A percentile compares a stretch with the other conserved stretches of the same genome.
These are phyloP conservation scores for Etheostoma nigrum DNA, from an alignment of 2,797 vertebrate genomes.

Conservation along the genomic window DNA sequence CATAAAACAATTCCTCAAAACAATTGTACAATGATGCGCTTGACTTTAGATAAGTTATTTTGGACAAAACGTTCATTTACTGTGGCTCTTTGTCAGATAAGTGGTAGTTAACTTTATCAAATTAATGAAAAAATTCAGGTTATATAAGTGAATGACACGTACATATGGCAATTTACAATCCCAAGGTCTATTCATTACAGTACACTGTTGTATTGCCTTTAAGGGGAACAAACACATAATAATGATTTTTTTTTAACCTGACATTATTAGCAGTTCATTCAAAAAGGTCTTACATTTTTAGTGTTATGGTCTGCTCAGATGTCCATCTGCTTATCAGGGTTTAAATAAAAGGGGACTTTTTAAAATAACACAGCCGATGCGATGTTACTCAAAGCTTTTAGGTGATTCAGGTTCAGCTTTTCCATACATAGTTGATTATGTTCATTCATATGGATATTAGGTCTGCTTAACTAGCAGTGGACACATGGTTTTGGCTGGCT, in stretches of 20 bases:
- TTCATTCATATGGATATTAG: constrained; percentile 43
- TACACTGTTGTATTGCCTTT: not conserved
- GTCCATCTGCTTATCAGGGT: constrained; percentile 15
- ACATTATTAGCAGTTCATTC: constrained; percentile 8
- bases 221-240: constrained; percentile 4
- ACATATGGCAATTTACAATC: constrained; percentile 7
- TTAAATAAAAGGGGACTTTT: constrained; percentile 1
- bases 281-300: not conserved
- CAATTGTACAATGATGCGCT: not conserved
- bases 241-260: constrained; percentile 1
- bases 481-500: constrained; percentile 64
- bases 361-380: constrained; percentile 28
- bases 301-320: constrained; percentile 20
- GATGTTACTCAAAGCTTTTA: constrained; percentile 4
- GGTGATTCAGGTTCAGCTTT: constrained; percentile 15
- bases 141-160: constrained; percentile 12
- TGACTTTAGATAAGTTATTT: not conserved
- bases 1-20: not conserved
- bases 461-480: constrained; percentile 61
- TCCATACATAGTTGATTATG: constrained; percentile 20
- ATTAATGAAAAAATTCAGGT: constrained; percentile 7
- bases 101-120: constrained; percentile 12
- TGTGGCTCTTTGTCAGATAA: constrained; percentile 1
- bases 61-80: not conserved
- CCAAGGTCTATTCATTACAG: constrained; percentile 1